phyloP scores from a whole-genome alignment of 2,797 vertebrate genomes.

The Limnodromus scolopaceus region DNA sequence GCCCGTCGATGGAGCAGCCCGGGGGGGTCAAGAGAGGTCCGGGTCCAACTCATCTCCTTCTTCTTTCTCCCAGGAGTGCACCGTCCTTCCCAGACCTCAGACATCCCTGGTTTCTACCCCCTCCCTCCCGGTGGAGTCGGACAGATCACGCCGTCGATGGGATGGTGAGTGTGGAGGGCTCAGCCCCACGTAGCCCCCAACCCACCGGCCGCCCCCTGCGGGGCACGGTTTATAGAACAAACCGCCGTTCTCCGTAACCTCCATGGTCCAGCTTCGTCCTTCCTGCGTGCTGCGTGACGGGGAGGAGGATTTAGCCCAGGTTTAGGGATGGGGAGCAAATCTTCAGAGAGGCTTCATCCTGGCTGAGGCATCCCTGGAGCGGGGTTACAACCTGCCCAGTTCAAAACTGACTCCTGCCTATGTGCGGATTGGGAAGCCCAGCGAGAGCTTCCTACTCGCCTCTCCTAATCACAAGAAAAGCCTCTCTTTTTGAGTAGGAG shows the following conservation, averaged over 20 bases:
- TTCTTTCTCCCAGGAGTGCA: constrained; percentile 85
- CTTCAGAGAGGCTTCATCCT: fast-evolving
- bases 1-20: neutral
- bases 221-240: neutral
- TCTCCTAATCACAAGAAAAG: neutral
- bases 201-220: fast-evolving
- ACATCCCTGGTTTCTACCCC: constrained; percentile 93
- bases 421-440: neutral
- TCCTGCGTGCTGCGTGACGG: neutral
- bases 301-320: neutral
- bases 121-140: constrained; percentile 91
- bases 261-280: neutral
- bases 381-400: neutral
- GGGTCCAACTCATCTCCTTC: neutral
- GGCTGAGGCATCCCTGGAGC: neutral
- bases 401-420: neutral
- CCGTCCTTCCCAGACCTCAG: constrained; percentile 91
- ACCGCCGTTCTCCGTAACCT: fast-evolving
- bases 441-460: neutral
- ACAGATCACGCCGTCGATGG: constrained; percentile 94
- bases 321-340: neutral
- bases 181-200: fast-evolving
- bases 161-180: constrained; percentile 88
- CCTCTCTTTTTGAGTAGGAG: neutral
- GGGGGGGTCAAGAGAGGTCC: fast-evolving